Percentiles rank a stretch among this genome's conserved stretches.
These are phyloP conservation scores for Helicolenus hilgendorfi DNA, from an alignment of 2,797 vertebrate species.

Conservation along the genomic window DNA sequence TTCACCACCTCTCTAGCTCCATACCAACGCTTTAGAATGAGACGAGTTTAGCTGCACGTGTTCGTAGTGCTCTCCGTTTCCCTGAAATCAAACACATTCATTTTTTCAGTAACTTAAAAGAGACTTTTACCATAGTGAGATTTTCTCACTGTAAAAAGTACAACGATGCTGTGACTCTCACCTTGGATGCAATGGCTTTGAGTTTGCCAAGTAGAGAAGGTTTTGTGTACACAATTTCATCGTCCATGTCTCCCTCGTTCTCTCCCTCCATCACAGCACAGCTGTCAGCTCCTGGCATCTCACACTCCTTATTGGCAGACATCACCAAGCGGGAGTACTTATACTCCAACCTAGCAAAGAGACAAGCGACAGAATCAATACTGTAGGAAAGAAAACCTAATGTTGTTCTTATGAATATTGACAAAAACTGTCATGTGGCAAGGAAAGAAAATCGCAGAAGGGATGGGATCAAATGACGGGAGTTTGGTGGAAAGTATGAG, in stretches of 20 bases:
- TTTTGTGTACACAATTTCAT: slow-evolving; percentile 96
- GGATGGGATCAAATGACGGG: background rate
- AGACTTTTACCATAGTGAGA: background rate
- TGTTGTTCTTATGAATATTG: background rate
- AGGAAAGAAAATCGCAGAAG: background rate
- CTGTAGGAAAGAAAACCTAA: background rate
- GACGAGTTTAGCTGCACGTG: slow-evolving; percentile 97
- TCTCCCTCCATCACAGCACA: slow-evolving; percentile 99
- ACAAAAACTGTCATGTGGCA: background rate
- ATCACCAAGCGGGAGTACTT: slow-evolving; percentile 98
- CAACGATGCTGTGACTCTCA: slow-evolving; percentile 73
- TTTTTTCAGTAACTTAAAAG: background rate
- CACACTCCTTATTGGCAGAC: slow-evolving; percentile 97
- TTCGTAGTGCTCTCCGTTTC: slow-evolving; percentile 94
- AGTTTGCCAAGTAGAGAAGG: slow-evolving; percentile 95
- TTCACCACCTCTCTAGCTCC: slow-evolving; percentile 81
- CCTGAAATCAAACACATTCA: slow-evolving; percentile 42
- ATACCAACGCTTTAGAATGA: slow-evolving; percentile 89
- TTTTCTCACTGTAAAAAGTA: background rate
- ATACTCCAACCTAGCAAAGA: slow-evolving; percentile 93
- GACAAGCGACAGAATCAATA: slow-evolving; percentile 37
- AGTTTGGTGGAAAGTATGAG: background rate
- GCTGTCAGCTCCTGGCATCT: slow-evolving; percentile 97
- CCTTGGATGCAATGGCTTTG: slow-evolving; percentile 97
- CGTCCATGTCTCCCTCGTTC: slow-evolving; percentile 93